These are phyloP conservation scores for Cephus pulcher DNA, from an alignment of 2,888 invertebrate species.

Conservation along the genomic window DNA sequence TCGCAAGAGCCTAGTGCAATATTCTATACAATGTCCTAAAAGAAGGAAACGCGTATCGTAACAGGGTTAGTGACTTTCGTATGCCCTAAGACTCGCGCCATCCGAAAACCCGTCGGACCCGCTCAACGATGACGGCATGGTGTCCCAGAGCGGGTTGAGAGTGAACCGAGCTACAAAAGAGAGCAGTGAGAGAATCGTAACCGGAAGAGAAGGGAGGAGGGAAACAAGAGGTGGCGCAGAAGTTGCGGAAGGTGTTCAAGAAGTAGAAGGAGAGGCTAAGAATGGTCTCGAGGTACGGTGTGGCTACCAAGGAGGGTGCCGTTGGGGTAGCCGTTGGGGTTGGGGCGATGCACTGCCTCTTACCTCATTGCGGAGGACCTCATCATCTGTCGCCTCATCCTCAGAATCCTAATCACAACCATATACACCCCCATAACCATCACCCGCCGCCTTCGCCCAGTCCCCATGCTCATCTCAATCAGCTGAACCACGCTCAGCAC, in stretches of 20 bases:
- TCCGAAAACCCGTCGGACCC: background rate
- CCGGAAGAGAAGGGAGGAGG: background rate
- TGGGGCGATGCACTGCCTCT: conserved; percentile 53
- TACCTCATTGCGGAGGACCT: conserved; percentile 52
- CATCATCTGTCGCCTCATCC: conserved; percentile 58
- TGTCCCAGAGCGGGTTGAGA: conserved; percentile 37
- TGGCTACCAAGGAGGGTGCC: conserved; percentile 56
- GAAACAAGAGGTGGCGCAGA: background rate
- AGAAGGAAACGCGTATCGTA: background rate
- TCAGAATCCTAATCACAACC: conserved; percentile 57
- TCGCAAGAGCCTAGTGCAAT: background rate
- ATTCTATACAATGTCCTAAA: background rate
- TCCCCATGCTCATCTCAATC: conserved; percentile 56
- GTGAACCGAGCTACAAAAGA: background rate
- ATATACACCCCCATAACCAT: conserved; percentile 57
- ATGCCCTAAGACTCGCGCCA: background rate
- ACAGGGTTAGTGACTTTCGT: background rate
- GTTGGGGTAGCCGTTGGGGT: conserved; percentile 59
- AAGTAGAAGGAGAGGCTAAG: conserved; percentile 9
- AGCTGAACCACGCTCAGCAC: conserved; percentile 44
- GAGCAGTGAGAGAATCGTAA: conserved; percentile 17
- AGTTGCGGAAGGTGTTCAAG: background rate
- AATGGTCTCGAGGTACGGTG: conserved; percentile 61
- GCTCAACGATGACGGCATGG: conserved; percentile 35
- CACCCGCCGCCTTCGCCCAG: conserved; percentile 55